Percentiles rank a stretch among this genome's conserved stretches.
Evolutionary conservation across 2,888 invertebrate species (phyloP).

Genomic region (Thera britannica): DNA sequence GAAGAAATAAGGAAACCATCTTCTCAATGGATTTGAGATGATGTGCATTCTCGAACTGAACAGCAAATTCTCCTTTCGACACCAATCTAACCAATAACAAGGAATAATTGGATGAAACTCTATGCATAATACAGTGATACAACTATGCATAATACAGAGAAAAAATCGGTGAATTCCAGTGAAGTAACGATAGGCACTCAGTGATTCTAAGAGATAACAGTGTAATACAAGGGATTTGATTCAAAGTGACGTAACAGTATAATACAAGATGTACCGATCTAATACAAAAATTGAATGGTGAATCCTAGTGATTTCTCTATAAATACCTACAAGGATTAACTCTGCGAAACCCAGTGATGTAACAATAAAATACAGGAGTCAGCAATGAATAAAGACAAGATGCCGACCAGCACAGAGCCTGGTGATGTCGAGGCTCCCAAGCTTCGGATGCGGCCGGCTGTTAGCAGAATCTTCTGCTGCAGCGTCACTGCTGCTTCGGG

Average conservation of each 20-base stretch:
- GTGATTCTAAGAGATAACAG: neutral
- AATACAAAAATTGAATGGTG: too few relatives aligned
- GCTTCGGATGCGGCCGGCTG: conserved; percentile 76
- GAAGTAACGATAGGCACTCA: neutral
- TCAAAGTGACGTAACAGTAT: neutral
- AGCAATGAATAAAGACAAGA: conserved; percentile 45
- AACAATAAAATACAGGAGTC: conserved; percentile 4
- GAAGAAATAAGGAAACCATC: conserved; percentile 49
- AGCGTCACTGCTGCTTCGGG: conserved; percentile 81
- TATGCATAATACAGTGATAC: neutral
- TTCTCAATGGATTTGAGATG: conserved; percentile 61
- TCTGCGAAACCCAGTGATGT: conserved; percentile 16
- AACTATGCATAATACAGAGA: neutral
- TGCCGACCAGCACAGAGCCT: conserved; percentile 73
- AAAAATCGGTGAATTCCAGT: neutral
- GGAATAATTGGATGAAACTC: neutral
- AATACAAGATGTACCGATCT: neutral
- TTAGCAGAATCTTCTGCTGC: conserved; percentile 79
- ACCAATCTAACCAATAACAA: neutral
- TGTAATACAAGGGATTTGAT: neutral
- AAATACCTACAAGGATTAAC: too few relatives aligned
- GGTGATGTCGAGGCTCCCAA: conserved; percentile 67
- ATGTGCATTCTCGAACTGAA: conserved; percentile 40
- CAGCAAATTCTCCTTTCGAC: neutral
- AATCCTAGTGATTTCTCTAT: too few relatives aligned